Base-by-base conservation (phyloP, 2,888 invertebrate species). In the Catocala nupta region DNA sequence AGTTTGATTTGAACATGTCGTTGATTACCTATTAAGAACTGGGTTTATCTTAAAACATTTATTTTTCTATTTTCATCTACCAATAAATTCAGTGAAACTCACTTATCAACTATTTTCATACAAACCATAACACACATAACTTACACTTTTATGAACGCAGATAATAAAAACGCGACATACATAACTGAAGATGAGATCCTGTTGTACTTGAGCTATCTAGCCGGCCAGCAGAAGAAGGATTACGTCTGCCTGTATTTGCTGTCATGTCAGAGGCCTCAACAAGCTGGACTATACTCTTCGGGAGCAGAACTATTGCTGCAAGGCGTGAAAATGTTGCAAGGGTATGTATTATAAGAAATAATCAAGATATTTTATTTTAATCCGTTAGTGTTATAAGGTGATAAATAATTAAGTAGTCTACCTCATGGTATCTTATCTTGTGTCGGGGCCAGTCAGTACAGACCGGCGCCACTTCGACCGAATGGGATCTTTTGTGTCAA, bases 221-320 rank as follows among this genome's bases (percentile, higher is more conserved):
- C 96, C 59, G 96, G 93, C 16, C 92, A 96, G 47, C 95, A 96
- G 78, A 95, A 92, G 42, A 95, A 95, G 44, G 95, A 96, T 77
- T 96, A 96, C 83, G 95, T 96, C 48, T 98, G 98, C 81, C 91
- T 98, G 39, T 96, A 97, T 83, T 95, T 96, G 55, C 95, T 97
- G 2, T 96, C 97, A 8, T 98, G 98, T 80, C 96, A 96, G 81
- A 95, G 96, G 71, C 97, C 97, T 0, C 90, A 95, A 50, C 95
- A 96, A 63, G 97, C 97, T 8, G 95, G 95, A 59, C 95, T 96
- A 70, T 98, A 98, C 86, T 95, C 96, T 1, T 96, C 96, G 1
- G 98, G 97, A 0, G 97, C 96, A n/a, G 97, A 97, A 72, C 95
- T 97, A 69, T 86, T 98, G 10, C 81, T 97, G 60, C 96, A 97